Evolutionary conservation across 2,113 vertebrate species (phyloP).

Genomic region (Salvator merianae): DNA sequence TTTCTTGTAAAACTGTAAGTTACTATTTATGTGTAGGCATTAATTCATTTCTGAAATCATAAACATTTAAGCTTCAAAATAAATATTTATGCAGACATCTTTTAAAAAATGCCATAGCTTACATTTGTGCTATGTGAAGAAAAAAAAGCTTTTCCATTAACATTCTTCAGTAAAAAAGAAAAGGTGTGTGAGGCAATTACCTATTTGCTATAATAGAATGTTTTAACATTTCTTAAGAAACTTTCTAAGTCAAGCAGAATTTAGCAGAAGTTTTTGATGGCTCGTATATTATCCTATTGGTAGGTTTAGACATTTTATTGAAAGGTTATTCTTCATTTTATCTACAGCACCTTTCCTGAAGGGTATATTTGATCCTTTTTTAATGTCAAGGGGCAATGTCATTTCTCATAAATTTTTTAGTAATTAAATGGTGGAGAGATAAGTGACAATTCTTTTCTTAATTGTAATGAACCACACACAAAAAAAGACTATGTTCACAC

Average conservation of each 20-base stretch:
- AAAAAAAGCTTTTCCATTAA: too few species aligned
- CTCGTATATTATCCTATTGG: neutral
- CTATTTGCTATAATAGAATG: neutral
- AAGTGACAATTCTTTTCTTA: slow-evolving; percentile 7
- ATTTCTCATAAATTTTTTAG: neutral
- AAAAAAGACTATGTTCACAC: too few species aligned
- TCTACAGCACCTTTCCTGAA: neutral
- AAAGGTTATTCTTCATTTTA: slow-evolving; percentile 17
- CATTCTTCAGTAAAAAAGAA: neutral
- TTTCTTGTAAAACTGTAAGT: too few species aligned
- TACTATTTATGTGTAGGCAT: too few species aligned
- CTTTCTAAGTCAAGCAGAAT: neutral
- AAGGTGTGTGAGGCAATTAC: neutral
- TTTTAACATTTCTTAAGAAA: neutral
- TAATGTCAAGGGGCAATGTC: neutral
- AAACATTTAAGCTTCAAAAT: too few species aligned
- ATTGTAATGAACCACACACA: neutral
- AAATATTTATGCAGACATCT: too few species aligned
- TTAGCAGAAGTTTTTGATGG: neutral
- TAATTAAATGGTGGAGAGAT: slow-evolving; percentile 12
- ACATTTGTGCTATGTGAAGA: too few species aligned
- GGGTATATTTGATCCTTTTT: neutral
- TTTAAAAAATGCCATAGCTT: too few species aligned
- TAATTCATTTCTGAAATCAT: too few species aligned
- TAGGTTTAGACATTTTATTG: slow-evolving; percentile 3